phyloP scores from a whole-genome alignment of 1,140 invertebrate species.

The Helicorthomorpha holstii region DNA sequence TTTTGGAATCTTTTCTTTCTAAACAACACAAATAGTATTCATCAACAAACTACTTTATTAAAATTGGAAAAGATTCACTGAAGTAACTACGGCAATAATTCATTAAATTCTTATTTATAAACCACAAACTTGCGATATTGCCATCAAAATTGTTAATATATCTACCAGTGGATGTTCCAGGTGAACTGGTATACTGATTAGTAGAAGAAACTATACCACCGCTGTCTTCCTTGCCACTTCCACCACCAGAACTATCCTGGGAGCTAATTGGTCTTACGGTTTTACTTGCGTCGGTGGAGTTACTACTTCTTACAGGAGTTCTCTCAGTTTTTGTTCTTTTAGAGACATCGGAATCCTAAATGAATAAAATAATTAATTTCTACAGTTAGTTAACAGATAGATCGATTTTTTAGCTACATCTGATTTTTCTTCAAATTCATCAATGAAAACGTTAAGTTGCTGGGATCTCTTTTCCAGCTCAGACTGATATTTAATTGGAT shows the following conservation, averaged over 20 bases:
- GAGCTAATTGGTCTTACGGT: not conserved
- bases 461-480: conserved; percentile 79
- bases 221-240: too few species aligned
- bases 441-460: conserved; percentile 75
- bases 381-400: not conserved
- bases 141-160: not conserved
- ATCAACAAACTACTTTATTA: not conserved
- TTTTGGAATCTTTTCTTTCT: not conserved
- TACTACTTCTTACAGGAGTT: not conserved
- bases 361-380: not conserved
- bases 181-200: not conserved
- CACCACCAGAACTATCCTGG: conserved; percentile 18
- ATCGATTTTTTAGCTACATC: conserved; percentile 6
- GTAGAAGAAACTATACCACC: too few species aligned
- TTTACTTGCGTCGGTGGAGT: conserved; percentile 6
- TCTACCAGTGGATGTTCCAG: not conserved
- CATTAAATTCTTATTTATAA: too few species aligned
- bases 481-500: conserved; percentile 93
- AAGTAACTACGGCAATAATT: not conserved
- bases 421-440: conserved; percentile 40
- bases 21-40: not conserved
- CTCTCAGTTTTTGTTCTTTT: not conserved
- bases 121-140: not conserved
- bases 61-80: not conserved
- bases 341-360: not conserved